Evolutionary conservation across 1,140 invertebrate species (phyloP).

Genomic region (Euura lappo): DNA sequence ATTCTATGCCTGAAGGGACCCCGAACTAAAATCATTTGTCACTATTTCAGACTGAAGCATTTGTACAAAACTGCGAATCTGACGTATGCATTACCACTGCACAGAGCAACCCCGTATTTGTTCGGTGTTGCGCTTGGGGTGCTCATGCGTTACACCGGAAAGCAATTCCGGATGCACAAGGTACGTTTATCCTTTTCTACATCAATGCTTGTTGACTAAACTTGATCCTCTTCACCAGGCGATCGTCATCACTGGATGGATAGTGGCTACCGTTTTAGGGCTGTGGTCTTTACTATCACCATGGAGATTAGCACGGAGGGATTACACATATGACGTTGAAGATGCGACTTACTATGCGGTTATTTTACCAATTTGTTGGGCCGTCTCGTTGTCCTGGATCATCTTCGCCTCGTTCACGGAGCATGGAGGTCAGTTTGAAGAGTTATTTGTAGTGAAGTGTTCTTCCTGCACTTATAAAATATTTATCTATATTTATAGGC

Average conservation of each 20-base stretch:
- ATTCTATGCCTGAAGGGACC: neutral
- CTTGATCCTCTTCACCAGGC: slow-evolving; percentile 48
- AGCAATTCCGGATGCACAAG: slow-evolving; percentile 52
- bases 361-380: slow-evolving; percentile 67
- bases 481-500: slow-evolving; percentile 57
- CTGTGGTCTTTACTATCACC: slow-evolving; percentile 67
- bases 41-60: slow-evolving; percentile 65
- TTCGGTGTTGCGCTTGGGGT: slow-evolving; percentile 69
- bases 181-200: slow-evolving; percentile 33
- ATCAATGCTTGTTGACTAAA: neutral
- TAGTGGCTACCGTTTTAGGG: slow-evolving; percentile 58
- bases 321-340: slow-evolving; percentile 66
- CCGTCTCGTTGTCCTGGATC: slow-evolving; percentile 68
- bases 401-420: slow-evolving; percentile 69
- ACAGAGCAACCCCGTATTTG: slow-evolving; percentile 70
- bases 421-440: slow-evolving; percentile 58
- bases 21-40: slow-evolving; percentile 13
- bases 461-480: slow-evolving; percentile 13
- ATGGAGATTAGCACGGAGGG: slow-evolving; percentile 61
- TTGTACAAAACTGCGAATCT: slow-evolving; percentile 71
- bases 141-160: slow-evolving; percentile 61
- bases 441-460: slow-evolving; percentile 8
- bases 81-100: slow-evolving; percentile 66
- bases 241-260: slow-evolving; percentile 63
- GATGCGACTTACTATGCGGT: slow-evolving; percentile 71